A percentile compares a stretch with the other conserved stretches of the same genome.
These are phyloP conservation scores for Chromoteleia sp. DNA, from an alignment of 2,888 invertebrate genomes.

Conservation along the genomic window DNA sequence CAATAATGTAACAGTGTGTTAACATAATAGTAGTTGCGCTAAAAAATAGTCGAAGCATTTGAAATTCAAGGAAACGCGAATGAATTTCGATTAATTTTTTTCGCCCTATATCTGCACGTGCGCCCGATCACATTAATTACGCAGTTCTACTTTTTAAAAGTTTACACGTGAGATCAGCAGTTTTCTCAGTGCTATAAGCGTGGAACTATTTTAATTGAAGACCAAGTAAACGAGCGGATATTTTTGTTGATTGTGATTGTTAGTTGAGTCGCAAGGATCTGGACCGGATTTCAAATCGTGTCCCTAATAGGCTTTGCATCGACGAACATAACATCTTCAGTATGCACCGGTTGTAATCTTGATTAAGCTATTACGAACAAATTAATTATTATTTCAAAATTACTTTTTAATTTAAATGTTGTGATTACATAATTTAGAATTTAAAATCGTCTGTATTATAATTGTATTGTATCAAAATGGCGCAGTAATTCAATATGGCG, in stretches of 20 bases:
- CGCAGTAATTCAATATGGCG: too few relatives aligned
- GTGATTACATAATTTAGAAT: too few relatives aligned
- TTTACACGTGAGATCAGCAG: slow-evolving; percentile 54
- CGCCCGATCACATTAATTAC: slow-evolving; percentile 74
- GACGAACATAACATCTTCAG: slow-evolving; percentile 35
- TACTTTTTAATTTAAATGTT: too few relatives aligned
- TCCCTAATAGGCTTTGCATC: slow-evolving; percentile 68
- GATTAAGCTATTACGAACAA: slow-evolving; percentile 67
- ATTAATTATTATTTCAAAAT: too few relatives aligned
- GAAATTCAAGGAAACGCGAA: slow-evolving; percentile 22
- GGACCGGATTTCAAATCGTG: slow-evolving; percentile 42
- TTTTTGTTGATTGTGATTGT: slow-evolving; percentile 64
- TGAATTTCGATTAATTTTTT: slow-evolving; percentile 24
- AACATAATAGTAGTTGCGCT: too few relatives aligned
- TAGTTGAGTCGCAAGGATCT: slow-evolving; percentile 42
- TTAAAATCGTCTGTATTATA: too few relatives aligned
- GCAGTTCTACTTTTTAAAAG: slow-evolving; percentile 72
- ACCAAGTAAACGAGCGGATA: slow-evolving; percentile 46
- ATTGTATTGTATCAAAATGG: too few relatives aligned
- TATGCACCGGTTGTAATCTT: slow-evolving; percentile 16
- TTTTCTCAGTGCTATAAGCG: slow-evolving; percentile 47
- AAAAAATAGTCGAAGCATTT: too few relatives aligned
- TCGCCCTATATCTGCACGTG: slow-evolving; percentile 35
- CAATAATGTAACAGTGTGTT: too few relatives aligned
- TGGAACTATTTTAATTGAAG: slow-evolving; percentile 72